A percentile compares a stretch with the other conserved stretches of the same genome.
Evolutionary conservation across 2,797 vertebrate species (phyloP).

Genomic region (Halcyon chelicuti): DNA sequence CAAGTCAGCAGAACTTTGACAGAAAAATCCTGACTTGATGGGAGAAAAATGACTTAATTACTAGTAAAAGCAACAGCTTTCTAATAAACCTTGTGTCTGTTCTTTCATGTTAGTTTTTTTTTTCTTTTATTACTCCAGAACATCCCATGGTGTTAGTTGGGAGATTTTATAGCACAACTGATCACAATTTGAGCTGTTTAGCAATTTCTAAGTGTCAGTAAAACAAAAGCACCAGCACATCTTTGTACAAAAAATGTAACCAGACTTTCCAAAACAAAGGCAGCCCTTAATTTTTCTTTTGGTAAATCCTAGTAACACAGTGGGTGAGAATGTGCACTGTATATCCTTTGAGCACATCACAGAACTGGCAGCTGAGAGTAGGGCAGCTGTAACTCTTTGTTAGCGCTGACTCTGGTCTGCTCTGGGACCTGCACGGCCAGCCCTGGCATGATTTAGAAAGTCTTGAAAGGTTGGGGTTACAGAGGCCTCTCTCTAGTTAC

Average conservation of each 20-base stretch:
- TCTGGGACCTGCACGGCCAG: accelerated
- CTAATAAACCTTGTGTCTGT: not conserved
- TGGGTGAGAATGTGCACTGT: not conserved
- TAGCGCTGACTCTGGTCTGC: not conserved
- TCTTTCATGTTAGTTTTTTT: not conserved
- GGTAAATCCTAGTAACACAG: not conserved
- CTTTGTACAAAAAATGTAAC: not conserved
- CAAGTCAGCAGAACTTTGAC: not conserved
- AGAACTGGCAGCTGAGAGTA: not conserved
- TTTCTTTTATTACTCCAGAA: not conserved
- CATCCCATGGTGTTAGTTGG: not conserved
- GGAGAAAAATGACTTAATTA: not conserved
- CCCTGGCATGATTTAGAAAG: constrained; percentile 31
- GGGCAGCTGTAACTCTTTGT: not conserved
- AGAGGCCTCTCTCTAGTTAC: not conserved
- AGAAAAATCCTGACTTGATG: not conserved
- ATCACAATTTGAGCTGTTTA: not conserved
- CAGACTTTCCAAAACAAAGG: not conserved
- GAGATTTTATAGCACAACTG: not conserved
- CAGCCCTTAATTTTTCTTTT: not conserved
- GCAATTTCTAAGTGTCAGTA: not conserved
- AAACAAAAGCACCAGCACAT: not conserved
- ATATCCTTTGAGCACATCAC: not conserved
- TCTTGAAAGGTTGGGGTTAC: not conserved
- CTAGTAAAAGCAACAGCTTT: not conserved